Evolutionary conservation across 2,797 vertebrate species (phyloP).

Genomic region (Parauchenoglanis punctatus): DNA sequence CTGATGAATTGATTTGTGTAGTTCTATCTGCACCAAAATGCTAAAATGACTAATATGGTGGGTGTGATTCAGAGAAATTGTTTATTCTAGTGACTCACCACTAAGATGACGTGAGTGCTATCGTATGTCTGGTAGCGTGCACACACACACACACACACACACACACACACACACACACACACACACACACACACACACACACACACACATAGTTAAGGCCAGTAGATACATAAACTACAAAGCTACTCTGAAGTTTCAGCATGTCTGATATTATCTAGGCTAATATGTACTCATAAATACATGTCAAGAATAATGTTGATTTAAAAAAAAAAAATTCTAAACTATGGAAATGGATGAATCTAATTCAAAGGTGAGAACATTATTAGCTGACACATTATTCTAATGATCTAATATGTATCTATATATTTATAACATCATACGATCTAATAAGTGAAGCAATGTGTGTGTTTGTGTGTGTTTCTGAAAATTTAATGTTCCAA

Average conservation of each 20-base stretch:
- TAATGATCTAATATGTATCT: background rate
- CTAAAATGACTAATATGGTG: constrained; percentile 33
- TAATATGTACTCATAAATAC: background rate
- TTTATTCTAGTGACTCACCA: constrained; percentile 44
- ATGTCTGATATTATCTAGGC: background rate
- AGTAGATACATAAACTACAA: background rate
- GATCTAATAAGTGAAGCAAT: background rate
- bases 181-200: too few relatives aligned
- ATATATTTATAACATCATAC: background rate
- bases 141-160: constrained; percentile 48
- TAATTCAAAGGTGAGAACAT: background rate
- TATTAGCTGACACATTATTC: background rate
- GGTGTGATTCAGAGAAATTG: constrained; percentile 1
- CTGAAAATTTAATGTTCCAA: background rate
- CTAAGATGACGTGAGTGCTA: constrained; percentile 14
- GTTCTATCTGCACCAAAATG: background rate
- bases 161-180: background rate
- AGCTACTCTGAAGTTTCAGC: background rate
- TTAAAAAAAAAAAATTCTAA: too few relatives aligned
- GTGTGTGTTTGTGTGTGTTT: background rate
- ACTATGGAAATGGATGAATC: background rate
- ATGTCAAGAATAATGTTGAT: background rate
- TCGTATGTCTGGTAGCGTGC: constrained; percentile 52
- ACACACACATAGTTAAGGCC: background rate
- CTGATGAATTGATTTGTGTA: background rate